phyloP scores from a whole-genome alignment of 2,113 vertebrate genomes.

The Chionis minor region DNA sequence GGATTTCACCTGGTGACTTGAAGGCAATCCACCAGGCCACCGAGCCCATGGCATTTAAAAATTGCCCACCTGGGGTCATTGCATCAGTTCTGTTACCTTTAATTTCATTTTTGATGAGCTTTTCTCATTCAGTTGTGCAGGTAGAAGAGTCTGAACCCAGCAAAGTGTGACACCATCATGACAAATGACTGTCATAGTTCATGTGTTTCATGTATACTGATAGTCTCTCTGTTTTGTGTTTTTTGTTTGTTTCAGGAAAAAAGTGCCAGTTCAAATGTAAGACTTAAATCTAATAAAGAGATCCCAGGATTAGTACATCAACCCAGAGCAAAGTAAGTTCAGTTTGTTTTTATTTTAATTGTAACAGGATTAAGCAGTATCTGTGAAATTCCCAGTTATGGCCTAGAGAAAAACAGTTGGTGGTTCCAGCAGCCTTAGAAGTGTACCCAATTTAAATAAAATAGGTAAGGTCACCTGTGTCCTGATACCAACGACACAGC shows the following conservation, averaged over 20 bases:
- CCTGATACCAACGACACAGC: accelerated
- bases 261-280: slow-evolving; percentile 79
- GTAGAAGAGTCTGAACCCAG: neutral
- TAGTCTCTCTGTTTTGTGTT: neutral
- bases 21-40: neutral
- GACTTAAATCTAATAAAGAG: slow-evolving; percentile 81
- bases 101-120: neutral
- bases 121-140: neutral
- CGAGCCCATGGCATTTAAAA: accelerated
- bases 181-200: neutral
- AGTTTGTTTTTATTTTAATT: neutral
- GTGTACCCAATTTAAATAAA: neutral
- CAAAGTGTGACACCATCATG: neutral
- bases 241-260: slow-evolving; percentile 79
- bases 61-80: neutral
- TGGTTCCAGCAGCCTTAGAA: neutral
- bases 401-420: neutral
- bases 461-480: neutral
- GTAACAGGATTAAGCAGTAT: neutral
- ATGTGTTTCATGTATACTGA: neutral
- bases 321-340: slow-evolving; percentile 83
- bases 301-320: slow-evolving; percentile 81
- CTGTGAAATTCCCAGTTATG: neutral
- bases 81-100: neutral
- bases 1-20: neutral